phyloP scores from a whole-genome alignment of 2,113 vertebrate genomes.

The Formicarius rufipectus region DNA sequence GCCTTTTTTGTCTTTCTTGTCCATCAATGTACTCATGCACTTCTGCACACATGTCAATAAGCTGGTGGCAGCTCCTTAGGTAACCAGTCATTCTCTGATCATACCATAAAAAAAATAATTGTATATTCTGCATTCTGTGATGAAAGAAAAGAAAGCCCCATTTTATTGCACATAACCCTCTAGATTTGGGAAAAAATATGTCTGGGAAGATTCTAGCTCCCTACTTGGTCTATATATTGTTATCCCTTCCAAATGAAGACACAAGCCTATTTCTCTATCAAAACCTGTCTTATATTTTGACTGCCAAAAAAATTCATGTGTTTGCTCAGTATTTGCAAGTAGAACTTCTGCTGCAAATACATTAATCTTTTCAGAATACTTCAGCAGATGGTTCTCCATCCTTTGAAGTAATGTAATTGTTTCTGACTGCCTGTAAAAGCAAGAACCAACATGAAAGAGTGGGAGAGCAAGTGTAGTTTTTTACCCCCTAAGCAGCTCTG shows the following conservation, averaged over 20 bases:
- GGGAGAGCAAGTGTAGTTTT: background rate
- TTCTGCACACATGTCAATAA: background rate
- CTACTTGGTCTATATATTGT: background rate
- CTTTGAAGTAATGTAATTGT: conserved; percentile 17
- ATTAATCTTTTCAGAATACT: conserved; percentile 24
- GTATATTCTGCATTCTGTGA: background rate
- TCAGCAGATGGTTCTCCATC: conserved; percentile 20
- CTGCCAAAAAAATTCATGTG: conserved; percentile 1
- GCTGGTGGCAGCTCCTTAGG: background rate
- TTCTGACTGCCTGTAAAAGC: background rate
- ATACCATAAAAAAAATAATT: background rate
- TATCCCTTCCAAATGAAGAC: background rate
- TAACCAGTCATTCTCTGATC: background rate
- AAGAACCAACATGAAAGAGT: background rate
- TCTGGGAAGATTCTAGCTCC: background rate
- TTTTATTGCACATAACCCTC: background rate
- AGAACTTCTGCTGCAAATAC: conserved; percentile 26
- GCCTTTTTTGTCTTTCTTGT: background rate
- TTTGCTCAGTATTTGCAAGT: background rate
- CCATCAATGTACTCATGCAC: background rate
- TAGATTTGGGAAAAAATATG: background rate
- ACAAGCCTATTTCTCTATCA: background rate
- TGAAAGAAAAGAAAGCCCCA: background rate
- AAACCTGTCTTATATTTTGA: background rate
- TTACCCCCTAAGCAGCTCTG: background rate